Conservation (phyloP, 2,797 vertebrate genomes). For the Halcyon smyrnensis region DNA sequence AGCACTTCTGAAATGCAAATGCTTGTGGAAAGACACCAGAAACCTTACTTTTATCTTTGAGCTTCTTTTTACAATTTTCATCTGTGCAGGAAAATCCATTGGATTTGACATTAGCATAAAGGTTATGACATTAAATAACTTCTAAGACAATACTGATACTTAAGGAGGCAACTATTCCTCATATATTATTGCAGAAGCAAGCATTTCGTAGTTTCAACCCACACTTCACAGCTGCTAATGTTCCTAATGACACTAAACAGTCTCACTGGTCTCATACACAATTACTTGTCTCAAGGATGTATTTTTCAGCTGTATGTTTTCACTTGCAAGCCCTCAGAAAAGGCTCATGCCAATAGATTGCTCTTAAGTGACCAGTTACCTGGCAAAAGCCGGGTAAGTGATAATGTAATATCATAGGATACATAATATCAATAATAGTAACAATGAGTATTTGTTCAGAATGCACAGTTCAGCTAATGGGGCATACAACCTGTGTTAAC, state of each 20-base stretch:
- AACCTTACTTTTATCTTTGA: constrained; percentile 99
- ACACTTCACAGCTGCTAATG: fast-evolving
- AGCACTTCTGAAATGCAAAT: constrained; percentile 54
- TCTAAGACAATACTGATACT: neutral
- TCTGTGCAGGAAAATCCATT: constrained; percentile 85
- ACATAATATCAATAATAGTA: no score
- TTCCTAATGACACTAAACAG: neutral
- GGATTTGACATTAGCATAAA: constrained; percentile 70
- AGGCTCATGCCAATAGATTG: neutral
- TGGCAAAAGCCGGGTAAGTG: neutral
- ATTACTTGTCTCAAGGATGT: neutral
- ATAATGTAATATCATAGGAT: neutral
- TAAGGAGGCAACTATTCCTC: neutral
- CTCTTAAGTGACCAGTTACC: neutral
- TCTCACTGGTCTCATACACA: neutral
- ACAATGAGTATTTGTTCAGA: neutral
- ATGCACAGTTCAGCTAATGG: neutral
- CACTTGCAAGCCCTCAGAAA: neutral
- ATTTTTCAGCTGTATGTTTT: neutral
- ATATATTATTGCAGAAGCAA: neutral
- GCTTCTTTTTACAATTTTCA: constrained; percentile 97
- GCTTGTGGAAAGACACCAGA: constrained; percentile 64
- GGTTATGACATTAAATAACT: constrained; percentile 27
- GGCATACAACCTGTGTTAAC: neutral
- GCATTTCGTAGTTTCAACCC: neutral